Conservation (phyloP, 2,888 invertebrate species). For the Priocnemis perturbator region DNA sequence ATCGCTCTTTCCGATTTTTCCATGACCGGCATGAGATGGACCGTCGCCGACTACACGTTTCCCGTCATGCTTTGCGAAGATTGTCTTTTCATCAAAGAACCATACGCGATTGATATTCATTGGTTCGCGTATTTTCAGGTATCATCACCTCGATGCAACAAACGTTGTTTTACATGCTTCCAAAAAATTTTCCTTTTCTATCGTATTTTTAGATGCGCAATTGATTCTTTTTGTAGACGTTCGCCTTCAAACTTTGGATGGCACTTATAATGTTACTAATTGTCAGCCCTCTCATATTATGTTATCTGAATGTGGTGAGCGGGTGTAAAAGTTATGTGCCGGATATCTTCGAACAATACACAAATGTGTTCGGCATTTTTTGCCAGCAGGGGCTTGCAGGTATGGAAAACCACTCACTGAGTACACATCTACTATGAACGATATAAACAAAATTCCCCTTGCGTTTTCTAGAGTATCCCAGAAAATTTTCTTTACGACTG, state of each 20-base stretch:
- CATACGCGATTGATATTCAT: background rate
- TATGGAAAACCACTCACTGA: conserved; percentile 29
- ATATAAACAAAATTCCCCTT: background rate
- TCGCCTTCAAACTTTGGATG: conserved; percentile 43
- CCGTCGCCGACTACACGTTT: conserved; percentile 2
- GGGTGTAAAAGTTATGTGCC: background rate
- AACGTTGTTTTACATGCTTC: background rate
- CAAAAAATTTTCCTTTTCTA: background rate
- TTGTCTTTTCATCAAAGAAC: conserved; percentile 7
- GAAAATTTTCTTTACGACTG: conserved; percentile 9
- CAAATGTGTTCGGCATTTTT: conserved; percentile 59
- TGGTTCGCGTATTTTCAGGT: conserved; percentile 8
- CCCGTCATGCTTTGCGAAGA: background rate
- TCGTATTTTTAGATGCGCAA: background rate
- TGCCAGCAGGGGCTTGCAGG: conserved; percentile 63
- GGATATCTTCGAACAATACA: conserved; percentile 42
- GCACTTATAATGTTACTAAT: conserved; percentile 33
- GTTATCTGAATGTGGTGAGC: conserved; percentile 32
- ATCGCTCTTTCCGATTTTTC: conserved; percentile 49
- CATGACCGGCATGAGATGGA: conserved; percentile 20
- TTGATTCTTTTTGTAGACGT: conserved; percentile 18
- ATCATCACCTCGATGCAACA: background rate
- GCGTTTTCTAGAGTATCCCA: conserved; percentile 20
- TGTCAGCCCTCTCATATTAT: conserved; percentile 30
- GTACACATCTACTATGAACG: background rate